Evolutionary conservation across 2,888 invertebrate genomes (phyloP).

Genomic region (Thereva unica): DNA sequence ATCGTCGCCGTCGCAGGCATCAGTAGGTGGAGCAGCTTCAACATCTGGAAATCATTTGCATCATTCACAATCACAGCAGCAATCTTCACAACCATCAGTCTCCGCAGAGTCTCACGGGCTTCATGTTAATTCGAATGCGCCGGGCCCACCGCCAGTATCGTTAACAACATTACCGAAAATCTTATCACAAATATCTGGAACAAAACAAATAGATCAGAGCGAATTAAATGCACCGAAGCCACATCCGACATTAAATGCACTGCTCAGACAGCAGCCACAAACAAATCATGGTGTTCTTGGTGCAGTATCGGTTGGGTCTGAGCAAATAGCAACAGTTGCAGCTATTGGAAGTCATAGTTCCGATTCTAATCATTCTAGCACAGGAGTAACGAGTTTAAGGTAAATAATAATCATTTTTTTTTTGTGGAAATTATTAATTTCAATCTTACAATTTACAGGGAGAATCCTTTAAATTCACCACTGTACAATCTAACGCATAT

Average conservation of each 20-base stretch:
- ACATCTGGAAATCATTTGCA: slow-evolving; percentile 31
- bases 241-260: slow-evolving; percentile 61
- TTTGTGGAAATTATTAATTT: slow-evolving; percentile 8
- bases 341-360: slow-evolving; percentile 36
- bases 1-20: slow-evolving; percentile 41
- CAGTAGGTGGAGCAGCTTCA: slow-evolving; percentile 19
- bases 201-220: slow-evolving; percentile 56
- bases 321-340: slow-evolving; percentile 32
- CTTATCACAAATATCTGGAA: slow-evolving; percentile 60
- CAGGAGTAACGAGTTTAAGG: slow-evolving; percentile 52
- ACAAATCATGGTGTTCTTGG: slow-evolving; percentile 39
- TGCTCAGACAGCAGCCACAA: slow-evolving; percentile 48
- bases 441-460: slow-evolving; percentile 45
- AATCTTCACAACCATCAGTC: slow-evolving; percentile 44
- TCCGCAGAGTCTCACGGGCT: slow-evolving; percentile 48
- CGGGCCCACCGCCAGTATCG: slow-evolving; percentile 54
- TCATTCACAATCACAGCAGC: slow-evolving; percentile 37
- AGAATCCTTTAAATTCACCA: slow-evolving; percentile 56
- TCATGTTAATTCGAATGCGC: slow-evolving; percentile 56
- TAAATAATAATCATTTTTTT: slow-evolving; percentile 40
- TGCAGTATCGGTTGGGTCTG: slow-evolving; percentile 34
- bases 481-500: slow-evolving; percentile 55
- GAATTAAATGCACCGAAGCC: slow-evolving; percentile 63
- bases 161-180: slow-evolving; percentile 60
- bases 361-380: slow-evolving; percentile 50